phyloP scores from a whole-genome alignment of 2,888 invertebrate genomes.

The Drosophila formosana region DNA sequence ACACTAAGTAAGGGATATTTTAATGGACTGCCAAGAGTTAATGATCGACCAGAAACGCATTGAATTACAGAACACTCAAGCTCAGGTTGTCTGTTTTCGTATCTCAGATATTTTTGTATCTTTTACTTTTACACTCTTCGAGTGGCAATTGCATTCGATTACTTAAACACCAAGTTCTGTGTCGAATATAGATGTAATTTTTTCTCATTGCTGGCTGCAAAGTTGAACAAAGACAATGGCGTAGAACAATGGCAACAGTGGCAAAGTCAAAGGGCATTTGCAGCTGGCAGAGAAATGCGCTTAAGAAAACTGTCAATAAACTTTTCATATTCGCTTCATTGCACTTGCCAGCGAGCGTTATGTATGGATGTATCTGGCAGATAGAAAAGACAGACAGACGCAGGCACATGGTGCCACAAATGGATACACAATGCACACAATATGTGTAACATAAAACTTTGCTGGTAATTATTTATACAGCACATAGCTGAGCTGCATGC shows the following conservation, averaged over 20 bases:
- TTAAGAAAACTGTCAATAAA: conserved; percentile 77
- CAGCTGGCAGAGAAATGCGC: conserved; percentile 59
- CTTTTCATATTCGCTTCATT: conserved; percentile 69
- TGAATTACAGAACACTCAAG: background rate
- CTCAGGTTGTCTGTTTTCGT: too few relatives aligned
- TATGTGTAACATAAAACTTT: conserved; percentile 71
- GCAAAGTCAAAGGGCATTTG: conserved; percentile 63
- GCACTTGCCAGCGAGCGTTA: conserved; percentile 57
- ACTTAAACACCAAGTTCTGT: conserved; percentile 55
- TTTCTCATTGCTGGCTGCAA: background rate
- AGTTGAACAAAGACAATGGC: conserved; percentile 46
- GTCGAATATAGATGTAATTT: conserved; percentile 53
- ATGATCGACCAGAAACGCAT: background rate
- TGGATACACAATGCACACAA: conserved; percentile 41
- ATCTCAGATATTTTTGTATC: background rate
- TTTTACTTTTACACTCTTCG: conserved; percentile 6
- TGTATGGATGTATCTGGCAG: conserved; percentile 26
- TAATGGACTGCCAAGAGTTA: background rate
- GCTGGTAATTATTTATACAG: conserved; percentile 76
- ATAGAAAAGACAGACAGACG: conserved; percentile 10
- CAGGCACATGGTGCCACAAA: conserved; percentile 20
- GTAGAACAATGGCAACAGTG: conserved; percentile 29
- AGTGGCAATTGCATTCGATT: conserved; percentile 54
- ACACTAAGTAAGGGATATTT: conserved; percentile 4
- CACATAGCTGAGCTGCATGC: conserved; percentile 65